Evolutionary conservation across 2,888 invertebrate species (phyloP).

Genomic region (Hydraecia micacea): DNA sequence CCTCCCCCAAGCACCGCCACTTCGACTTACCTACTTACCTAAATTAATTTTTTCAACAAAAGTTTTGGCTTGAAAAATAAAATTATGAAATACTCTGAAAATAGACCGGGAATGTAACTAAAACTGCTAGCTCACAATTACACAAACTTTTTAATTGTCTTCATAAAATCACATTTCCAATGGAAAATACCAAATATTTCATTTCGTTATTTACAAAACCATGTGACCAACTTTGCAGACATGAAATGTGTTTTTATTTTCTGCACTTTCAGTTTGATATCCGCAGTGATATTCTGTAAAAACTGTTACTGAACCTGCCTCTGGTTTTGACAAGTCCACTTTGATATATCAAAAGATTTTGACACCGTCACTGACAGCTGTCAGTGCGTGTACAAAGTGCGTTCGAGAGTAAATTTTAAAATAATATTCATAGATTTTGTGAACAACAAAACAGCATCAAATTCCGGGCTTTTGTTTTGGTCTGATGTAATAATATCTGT

Average conservation of each 20-base stretch:
- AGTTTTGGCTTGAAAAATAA: no score
- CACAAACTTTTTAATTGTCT: background rate
- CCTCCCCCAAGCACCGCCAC: no score
- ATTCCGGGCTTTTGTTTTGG: constrained; percentile 21
- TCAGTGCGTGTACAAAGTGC: background rate
- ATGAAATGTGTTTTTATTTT: constrained; percentile 13
- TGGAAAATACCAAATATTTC: background rate
- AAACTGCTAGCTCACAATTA: background rate
- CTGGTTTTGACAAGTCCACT: background rate
- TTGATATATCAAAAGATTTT: constrained; percentile 15
- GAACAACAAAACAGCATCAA: constrained; percentile 24
- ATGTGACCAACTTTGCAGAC: constrained; percentile 6
- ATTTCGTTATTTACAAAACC: background rate
- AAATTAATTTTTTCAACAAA: background rate
- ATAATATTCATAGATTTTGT: constrained; percentile 1
- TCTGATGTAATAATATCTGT: constrained; percentile 26
- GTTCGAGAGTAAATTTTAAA: background rate
- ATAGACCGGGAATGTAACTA: background rate
- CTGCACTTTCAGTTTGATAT: background rate
- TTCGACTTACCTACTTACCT: background rate
- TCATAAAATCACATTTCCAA: background rate
- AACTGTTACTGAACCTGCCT: background rate
- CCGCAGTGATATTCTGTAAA: background rate
- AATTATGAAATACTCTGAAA: background rate
- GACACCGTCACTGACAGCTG: constrained; percentile 20